Evolutionary conservation across 2,888 invertebrate genomes (phyloP).

Genomic region (Abrostola triplasia): DNA sequence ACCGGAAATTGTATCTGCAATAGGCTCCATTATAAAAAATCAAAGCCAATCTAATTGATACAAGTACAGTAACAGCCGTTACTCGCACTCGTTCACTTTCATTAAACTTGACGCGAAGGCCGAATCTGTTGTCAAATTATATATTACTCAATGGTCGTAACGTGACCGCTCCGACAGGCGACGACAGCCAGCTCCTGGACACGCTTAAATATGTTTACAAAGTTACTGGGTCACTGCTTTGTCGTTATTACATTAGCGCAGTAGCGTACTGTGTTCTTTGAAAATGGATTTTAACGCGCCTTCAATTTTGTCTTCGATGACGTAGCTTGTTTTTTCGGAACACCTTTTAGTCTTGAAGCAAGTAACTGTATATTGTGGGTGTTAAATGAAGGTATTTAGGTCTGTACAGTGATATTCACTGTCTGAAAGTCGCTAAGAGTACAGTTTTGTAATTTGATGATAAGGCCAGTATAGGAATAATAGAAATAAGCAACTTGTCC

Average conservation of each 20-base stretch:
- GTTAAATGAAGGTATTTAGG: no score
- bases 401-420: no score
- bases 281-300: conserved; percentile 25
- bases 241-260: conserved; percentile 23
- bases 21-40: conserved; percentile 9
- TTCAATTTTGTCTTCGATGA: conserved; percentile 14
- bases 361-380: no score
- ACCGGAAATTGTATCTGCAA: background rate
- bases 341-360: no score
- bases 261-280: conserved; percentile 5
- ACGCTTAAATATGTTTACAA: conserved; percentile 27
- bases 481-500: no score
- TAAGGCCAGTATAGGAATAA: no score
- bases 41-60: conserved; percentile 24
- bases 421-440: no score
- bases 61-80: conserved; percentile 13
- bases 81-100: conserved; percentile 46
- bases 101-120: conserved; percentile 49
- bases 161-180: conserved; percentile 27
- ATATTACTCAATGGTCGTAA: conserved; percentile 46
- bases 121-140: conserved; percentile 38
- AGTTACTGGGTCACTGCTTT: conserved; percentile 32
- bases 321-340: background rate
- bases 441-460: no score
- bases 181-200: conserved; percentile 31